Evolutionary conservation across 2,113 vertebrate species (phyloP), one percentile per base, ranked within the genome.

Genomic region (Edolisoma coerulescens): DNA sequence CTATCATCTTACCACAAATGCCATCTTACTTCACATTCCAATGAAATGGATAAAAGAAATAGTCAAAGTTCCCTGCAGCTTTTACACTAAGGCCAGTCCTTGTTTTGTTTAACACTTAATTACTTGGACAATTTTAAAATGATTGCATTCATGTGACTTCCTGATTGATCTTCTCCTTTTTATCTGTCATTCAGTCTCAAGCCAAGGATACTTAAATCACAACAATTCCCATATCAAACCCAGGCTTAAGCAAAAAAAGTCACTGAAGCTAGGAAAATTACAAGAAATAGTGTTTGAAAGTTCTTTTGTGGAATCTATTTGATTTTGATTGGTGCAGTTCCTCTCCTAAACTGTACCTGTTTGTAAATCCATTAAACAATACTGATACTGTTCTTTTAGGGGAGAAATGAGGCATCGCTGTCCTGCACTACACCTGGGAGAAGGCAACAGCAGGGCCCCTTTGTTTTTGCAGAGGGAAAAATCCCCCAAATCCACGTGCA

Each of bases 371-470:
- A 14, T 69, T 21, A n/a, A 59, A 35, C 32, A 68, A 77, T 61
- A 5, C 11, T n/a, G 47, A 4, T 41, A 28, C 1, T 26, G 26
- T 13, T 50, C 16, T 65, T 45, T 16, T 15, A 49, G 37, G 8
- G 44, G 26, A 39, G 42, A 59, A 45, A 77, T 50, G 37, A 61
- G 64, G 19, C 11, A 13, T 30, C 19, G 4, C 4, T 60, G 37
- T 4, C 13, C 18, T 65, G 30, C 4, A 7, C 10, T 23, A 16
- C 22, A 9, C 4, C 3, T 11, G 15, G 11, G 13, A 57, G 42
- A 65, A 60, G 50, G 50, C 10, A 74, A 17, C 2, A 45, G 2
- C 1, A 1, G 8, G 17, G 4, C 6, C 7, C 3, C 24, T 76
- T 37, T 41, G 6, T 53, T 84, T 69, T 56, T 39, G 21, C 3